Evolutionary conservation across 2,113 vertebrate species (phyloP), one percentile per base, ranked within the genome.

Genomic region (Siniperca knerii): DNA sequence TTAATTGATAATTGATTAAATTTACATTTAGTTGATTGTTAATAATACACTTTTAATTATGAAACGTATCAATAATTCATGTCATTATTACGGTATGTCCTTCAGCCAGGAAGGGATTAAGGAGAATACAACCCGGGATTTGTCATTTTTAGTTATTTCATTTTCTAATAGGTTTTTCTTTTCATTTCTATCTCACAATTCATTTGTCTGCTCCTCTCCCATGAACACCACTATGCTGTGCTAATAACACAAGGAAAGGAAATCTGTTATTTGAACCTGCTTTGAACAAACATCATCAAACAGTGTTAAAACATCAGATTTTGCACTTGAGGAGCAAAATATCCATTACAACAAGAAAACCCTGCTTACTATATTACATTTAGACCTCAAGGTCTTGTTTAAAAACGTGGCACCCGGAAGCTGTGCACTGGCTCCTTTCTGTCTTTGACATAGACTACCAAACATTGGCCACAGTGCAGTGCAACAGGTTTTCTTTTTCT

Each of bases 241-340:
- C 60, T 54, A 66, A 67, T 85, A 62, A 82, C 20, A 69, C 40
- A 21, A 12, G n/a, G n/a, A 37, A 42, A 77, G 44, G 16, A 77
- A 83, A 88, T 66, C 23, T 77, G 18, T 66, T 74, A 42, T 87
- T 85, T 81, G 18, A 77, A 68, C 83, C 88, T 81, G 79, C 77
- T 79, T 76, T 21, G 67, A 79, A 21, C 29, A 29, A 29, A 29
- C 61, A 46, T 73, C 64, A 68, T 85, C 50, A 81, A 73, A 81
- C 44, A 57, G 40, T 37, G 52, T n/a, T 64, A 23, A 74, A 29
- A 75, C 65, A 60, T 64, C 20, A 2, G 6, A 69, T 82, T 79
- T 52, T 29, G 13, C 42, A 35, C 73, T 60, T 15, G 23, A 72
- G 10, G 20, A 62, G 48, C 65, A 52, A 58, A 29, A 54, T 48